These are phyloP conservation scores for Felis chaus DNA, from an alignment of 2,113 vertebrate species.

Conservation along the genomic window DNA sequence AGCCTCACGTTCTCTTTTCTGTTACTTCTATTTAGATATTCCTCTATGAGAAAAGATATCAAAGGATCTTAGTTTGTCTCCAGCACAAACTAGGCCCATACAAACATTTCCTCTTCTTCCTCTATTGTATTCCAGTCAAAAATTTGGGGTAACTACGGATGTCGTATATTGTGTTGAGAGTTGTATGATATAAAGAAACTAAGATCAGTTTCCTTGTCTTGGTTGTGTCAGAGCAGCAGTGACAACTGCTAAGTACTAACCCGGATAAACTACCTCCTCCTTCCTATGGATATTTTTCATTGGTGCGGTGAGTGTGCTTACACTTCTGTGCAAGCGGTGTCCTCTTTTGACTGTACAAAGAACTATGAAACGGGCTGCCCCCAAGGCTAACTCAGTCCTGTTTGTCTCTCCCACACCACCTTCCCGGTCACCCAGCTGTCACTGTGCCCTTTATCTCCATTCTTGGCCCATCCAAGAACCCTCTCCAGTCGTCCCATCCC, in stretches of 20 bases:
- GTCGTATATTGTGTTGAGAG: neutral
- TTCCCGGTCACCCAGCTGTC: neutral
- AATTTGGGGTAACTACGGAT: no score
- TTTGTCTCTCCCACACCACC: neutral
- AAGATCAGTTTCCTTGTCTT: neutral
- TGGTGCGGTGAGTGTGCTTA: neutral
- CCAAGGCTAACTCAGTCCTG: no score
- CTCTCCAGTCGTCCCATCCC: neutral
- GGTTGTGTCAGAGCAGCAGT: neutral
- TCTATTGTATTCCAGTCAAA: neutral
- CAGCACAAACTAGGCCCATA: neutral
- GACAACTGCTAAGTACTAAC: neutral
- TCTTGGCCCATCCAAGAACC: neutral
- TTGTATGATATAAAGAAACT: neutral
- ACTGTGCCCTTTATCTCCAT: neutral
- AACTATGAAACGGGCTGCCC: neutral
- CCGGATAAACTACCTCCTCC: neutral
- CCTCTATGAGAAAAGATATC: neutral
- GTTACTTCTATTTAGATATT: neutral
- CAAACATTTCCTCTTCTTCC: neutral
- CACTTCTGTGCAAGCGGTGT: neutral
- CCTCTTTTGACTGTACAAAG: neutral
- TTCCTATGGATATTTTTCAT: neutral
- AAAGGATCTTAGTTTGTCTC: neutral
- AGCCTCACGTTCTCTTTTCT: neutral